phyloP scores from a whole-genome alignment of 2,797 vertebrate species.

The Myioborus melanocephalus region DNA sequence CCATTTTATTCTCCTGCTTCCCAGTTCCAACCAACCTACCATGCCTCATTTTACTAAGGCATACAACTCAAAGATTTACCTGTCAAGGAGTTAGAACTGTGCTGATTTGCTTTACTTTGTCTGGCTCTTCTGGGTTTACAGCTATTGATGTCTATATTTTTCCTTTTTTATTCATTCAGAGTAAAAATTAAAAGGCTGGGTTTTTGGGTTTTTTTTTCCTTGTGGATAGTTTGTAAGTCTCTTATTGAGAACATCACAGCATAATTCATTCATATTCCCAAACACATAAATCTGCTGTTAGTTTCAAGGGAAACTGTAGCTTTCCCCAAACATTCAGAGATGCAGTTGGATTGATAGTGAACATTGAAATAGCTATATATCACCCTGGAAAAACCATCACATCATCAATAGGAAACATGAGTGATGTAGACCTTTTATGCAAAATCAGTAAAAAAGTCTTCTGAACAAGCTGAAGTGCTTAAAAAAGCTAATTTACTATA shows the following conservation, averaged over 20 bases:
- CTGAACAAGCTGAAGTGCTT: neutral
- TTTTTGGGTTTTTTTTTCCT: neutral
- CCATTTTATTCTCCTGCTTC: neutral
- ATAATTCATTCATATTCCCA: neutral
- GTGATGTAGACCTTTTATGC: neutral
- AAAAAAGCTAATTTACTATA: neutral
- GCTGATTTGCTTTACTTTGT: neutral
- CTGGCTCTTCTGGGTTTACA: neutral
- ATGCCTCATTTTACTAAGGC: neutral
- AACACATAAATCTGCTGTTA: neutral
- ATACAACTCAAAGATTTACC: neutral
- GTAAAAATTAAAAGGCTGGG: neutral
- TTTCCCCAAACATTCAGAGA: neutral
- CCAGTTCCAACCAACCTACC: neutral
- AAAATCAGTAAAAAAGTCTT: neutral
- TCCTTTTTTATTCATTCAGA: neutral
- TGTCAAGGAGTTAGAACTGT: neutral
- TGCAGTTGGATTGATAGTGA: neutral
- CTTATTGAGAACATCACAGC: neutral
- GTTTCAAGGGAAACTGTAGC: neutral
- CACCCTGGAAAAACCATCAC: rapidly evolving
- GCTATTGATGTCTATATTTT: neutral
- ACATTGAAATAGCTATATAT: neutral
- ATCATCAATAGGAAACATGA: neutral
- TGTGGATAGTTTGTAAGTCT: neutral